These are phyloP conservation scores for Pogonophryne albipinna DNA, from an alignment of 2,797 vertebrate species.

Conservation along the genomic window DNA sequence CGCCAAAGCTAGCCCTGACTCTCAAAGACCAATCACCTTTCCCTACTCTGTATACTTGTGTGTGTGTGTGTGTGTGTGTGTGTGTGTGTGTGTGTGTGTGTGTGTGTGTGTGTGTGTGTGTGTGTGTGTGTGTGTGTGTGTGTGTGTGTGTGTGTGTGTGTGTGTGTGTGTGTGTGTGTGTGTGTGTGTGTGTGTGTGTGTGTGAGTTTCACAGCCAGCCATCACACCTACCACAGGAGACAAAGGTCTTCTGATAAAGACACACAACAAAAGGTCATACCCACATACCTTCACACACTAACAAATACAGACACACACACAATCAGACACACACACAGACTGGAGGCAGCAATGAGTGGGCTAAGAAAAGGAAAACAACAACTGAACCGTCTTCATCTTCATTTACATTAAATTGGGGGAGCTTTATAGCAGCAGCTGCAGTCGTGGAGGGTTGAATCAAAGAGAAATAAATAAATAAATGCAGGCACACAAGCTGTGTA, in stretches of 20 bases:
- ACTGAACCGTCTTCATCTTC: conserved; percentile 26
- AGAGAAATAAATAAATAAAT: conserved; percentile 25
- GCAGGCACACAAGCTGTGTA: conserved; percentile 15
- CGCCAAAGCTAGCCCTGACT: background rate
- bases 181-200: background rate
- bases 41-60: conserved; percentile 25
- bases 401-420: conserved; percentile 52
- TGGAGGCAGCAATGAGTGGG: conserved; percentile 34
- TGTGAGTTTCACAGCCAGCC: background rate
- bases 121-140: background rate
- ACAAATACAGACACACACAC: background rate
- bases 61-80: background rate
- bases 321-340: conserved; percentile 22
- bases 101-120: background rate
- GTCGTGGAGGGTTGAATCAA: background rate
- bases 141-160: background rate
- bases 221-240: conserved; percentile 23
- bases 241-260: conserved; percentile 11
- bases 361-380: conserved; percentile 23
- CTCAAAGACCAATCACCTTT: conserved; percentile 17
- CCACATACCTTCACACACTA: background rate
- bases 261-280: conserved; percentile 41
- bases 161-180: background rate
- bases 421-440: conserved; percentile 30
- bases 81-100: background rate